Conservation (phyloP, 2,113 vertebrate genomes). For the Raja brachyura region DNA sequence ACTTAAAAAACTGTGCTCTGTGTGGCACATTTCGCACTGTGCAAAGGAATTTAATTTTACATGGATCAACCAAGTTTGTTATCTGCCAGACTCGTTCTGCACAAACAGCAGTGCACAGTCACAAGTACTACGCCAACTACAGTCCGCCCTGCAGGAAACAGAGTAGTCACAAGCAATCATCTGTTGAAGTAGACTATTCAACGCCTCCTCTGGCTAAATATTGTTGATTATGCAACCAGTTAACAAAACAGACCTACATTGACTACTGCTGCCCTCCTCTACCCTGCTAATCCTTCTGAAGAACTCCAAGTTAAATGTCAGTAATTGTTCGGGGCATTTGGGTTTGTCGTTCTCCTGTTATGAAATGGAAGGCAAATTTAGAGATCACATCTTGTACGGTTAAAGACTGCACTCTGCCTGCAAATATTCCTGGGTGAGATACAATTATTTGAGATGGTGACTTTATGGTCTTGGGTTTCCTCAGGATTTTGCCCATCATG, state of each 20-base stretch:
- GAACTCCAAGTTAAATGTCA: not conserved
- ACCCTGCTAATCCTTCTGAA: not conserved
- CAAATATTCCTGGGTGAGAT: not conserved
- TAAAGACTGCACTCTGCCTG: too few relatives aligned
- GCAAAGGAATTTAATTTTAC: slow-evolving; percentile 16
- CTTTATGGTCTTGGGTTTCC: too few relatives aligned
- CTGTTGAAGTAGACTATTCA: slow-evolving; percentile 23
- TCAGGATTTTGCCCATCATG: too few relatives aligned
- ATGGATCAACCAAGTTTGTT: not conserved
- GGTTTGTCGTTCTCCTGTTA: not conserved
- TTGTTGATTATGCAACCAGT: slow-evolving; percentile 17
- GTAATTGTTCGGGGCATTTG: not conserved
- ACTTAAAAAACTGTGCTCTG: not conserved
- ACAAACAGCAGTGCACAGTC: not conserved
- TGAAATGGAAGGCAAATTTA: slow-evolving; percentile 13
- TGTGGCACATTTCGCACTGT: slow-evolving; percentile 31
- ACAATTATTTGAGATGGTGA: not conserved
- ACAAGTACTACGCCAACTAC: not conserved
- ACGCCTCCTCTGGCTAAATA: slow-evolving; percentile 30
- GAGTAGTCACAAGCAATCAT: slow-evolving; percentile 7
- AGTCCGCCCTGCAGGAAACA: not conserved
- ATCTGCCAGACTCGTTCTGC: not conserved
- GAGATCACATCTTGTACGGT: not conserved
- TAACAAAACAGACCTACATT: slow-evolving; percentile 16
- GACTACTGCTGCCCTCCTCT: not conserved